Conservation (phyloP, 1,140 invertebrate species). For the Diprion similis region DNA sequence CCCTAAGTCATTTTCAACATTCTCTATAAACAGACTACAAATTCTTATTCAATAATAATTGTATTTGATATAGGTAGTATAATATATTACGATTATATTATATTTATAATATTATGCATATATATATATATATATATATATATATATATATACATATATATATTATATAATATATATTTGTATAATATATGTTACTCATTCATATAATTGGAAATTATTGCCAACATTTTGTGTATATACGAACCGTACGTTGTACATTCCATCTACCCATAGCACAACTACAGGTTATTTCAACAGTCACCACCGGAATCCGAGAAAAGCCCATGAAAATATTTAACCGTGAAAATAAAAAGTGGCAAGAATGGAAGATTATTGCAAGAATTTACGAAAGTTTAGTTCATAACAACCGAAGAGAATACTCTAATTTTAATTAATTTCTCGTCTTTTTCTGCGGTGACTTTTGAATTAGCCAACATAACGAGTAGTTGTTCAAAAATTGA, state of each 20-base stretch:
- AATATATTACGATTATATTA: too few species aligned
- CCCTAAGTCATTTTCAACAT: constrained; percentile 2
- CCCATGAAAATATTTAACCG: neutral
- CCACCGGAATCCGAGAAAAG: neutral
- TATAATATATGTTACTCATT: constrained; percentile 10
- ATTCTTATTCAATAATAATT: constrained; percentile 9
- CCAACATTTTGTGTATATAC: constrained; percentile 20
- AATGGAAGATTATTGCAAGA: too few species aligned
- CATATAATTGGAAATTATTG: constrained; percentile 18
- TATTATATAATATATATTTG: neutral
- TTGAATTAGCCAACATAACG: constrained; percentile 7
- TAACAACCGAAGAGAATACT: neutral
- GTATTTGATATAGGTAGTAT: neutral
- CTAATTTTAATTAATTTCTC: neutral
- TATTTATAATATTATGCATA: too few species aligned
- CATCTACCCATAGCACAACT: constrained; percentile 4
- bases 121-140: too few species aligned
- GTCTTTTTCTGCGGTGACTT: neutral
- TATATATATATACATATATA: neutral
- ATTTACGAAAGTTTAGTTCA: too few species aligned
- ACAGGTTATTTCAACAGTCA: constrained; percentile 5
- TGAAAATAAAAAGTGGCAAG: neutral
- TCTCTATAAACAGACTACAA: constrained; percentile 13
- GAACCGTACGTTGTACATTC: constrained; percentile 2
- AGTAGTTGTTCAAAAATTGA: constrained; percentile 16